Conservation (phyloP, 2,797 vertebrate genomes). For the Hippoglossus hippoglossus region DNA sequence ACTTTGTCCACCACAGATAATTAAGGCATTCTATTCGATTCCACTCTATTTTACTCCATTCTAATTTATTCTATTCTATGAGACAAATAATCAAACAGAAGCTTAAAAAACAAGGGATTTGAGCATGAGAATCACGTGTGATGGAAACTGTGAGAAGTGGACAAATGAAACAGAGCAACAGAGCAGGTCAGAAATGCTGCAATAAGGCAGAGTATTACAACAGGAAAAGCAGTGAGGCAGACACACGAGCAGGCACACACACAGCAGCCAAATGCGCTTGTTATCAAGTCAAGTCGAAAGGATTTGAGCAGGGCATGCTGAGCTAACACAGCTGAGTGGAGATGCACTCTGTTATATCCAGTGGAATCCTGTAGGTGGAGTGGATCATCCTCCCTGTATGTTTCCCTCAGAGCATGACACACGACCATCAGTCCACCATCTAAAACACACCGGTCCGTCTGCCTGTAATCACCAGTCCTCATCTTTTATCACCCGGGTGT, state of each 20-base stretch:
- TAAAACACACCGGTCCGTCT: conserved; percentile 36
- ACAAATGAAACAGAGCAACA: conserved; percentile 31
- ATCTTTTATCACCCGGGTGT: conserved; percentile 53
- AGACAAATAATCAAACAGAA: conserved; percentile 7
- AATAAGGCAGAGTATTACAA: conserved; percentile 52
- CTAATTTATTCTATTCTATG: not conserved
- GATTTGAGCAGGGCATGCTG: conserved; percentile 55
- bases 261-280: conserved; percentile 44
- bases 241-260: conserved; percentile 17
- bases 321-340: conserved; percentile 42
- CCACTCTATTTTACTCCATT: no score
- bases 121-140: not conserved
- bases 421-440: conserved; percentile 43
- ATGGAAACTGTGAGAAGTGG: conserved; percentile 25
- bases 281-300: conserved; percentile 66
- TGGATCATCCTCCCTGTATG: conserved; percentile 68
- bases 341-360: conserved; percentile 58
- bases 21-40: no score
- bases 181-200: conserved; percentile 37
- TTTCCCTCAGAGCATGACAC: conserved; percentile 45
- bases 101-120: not conserved
- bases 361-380: conserved; percentile 70
- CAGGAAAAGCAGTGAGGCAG: conserved; percentile 36
- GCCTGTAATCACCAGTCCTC: conserved; percentile 36
- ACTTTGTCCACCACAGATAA: no score